Evolutionary conservation across 2,888 invertebrate genomes (phyloP).

Genomic region (Chromoteleia sp.): DNA sequence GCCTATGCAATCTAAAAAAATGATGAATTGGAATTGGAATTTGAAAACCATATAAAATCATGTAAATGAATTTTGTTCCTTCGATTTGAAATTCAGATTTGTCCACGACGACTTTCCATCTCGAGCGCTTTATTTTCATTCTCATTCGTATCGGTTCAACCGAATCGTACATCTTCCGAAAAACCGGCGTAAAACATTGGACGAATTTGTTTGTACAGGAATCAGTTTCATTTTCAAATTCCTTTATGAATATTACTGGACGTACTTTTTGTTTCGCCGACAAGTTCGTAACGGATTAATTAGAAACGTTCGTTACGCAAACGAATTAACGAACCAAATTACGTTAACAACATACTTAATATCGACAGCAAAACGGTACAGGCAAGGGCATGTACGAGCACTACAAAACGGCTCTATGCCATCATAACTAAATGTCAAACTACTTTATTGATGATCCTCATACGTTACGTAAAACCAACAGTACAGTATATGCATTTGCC

Average conservation of each 20-base stretch:
- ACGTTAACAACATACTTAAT: slow-evolving; percentile 17
- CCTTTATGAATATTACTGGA: background rate
- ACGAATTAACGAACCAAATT: slow-evolving; percentile 1
- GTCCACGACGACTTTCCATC: background rate
- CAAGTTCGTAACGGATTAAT: background rate
- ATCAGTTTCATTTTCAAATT: background rate
- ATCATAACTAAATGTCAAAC: slow-evolving; percentile 36
- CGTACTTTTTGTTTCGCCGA: background rate
- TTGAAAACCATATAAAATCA: background rate
- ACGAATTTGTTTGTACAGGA: background rate
- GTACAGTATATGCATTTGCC: slow-evolving; percentile 11
- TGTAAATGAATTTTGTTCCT: slow-evolving; percentile 3
- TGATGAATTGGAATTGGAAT: background rate
- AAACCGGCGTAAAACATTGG: background rate
- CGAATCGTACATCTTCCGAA: background rate
- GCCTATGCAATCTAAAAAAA: background rate
- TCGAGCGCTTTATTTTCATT: background rate
- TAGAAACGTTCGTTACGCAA: background rate
- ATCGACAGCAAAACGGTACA: background rate
- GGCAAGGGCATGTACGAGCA: background rate
- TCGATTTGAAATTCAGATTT: slow-evolving; percentile 12
- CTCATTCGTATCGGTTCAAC: slow-evolving; percentile 15
- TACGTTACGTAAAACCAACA: slow-evolving; percentile 30
- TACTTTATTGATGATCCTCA: slow-evolving; percentile 27
- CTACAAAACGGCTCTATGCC: slow-evolving; percentile 13